Evolutionary conservation across 1,140 invertebrate genomes (phyloP).

Genomic region (Dendrolimus kikuchii): DNA sequence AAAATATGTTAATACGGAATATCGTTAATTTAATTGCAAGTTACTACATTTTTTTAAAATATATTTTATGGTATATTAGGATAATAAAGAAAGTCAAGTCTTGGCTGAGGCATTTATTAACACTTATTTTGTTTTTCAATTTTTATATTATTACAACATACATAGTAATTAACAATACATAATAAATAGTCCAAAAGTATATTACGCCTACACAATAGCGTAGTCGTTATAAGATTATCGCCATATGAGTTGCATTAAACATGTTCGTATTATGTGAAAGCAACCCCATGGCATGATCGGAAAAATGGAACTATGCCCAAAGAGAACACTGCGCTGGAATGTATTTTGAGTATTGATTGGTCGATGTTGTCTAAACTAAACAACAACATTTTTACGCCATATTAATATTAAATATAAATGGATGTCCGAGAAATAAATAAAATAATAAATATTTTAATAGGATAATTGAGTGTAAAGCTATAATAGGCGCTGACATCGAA

Average conservation of each 20-base stretch:
- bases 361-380: neutral
- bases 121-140: constrained; percentile 67
- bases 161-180: constrained; percentile 73
- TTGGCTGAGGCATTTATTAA: constrained; percentile 72
- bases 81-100: too few relatives aligned
- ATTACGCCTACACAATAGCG: constrained; percentile 72
- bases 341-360: constrained; percentile 6
- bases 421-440: too few relatives aligned
- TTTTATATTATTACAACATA: constrained; percentile 70
- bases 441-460: too few relatives aligned
- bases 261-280: constrained; percentile 49
- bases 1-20: too few relatives aligned
- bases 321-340: constrained; percentile 32
- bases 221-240: constrained; percentile 71
- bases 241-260: constrained; percentile 60
- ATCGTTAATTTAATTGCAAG: too few relatives aligned
- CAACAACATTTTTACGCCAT: neutral
- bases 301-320: constrained; percentile 53
- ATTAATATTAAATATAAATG: neutral
- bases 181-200: constrained; percentile 73
- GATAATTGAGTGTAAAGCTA: too few relatives aligned
- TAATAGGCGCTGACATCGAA: too few relatives aligned
- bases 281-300: constrained; percentile 59
- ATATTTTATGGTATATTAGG: too few relatives aligned
- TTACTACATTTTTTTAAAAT: too few relatives aligned